A percentile compares a stretch with the other conserved stretches of the same genome.
Evolutionary conservation across 2,113 vertebrate genomes (phyloP).

Genomic region (Chaetodon trifascialis): DNA sequence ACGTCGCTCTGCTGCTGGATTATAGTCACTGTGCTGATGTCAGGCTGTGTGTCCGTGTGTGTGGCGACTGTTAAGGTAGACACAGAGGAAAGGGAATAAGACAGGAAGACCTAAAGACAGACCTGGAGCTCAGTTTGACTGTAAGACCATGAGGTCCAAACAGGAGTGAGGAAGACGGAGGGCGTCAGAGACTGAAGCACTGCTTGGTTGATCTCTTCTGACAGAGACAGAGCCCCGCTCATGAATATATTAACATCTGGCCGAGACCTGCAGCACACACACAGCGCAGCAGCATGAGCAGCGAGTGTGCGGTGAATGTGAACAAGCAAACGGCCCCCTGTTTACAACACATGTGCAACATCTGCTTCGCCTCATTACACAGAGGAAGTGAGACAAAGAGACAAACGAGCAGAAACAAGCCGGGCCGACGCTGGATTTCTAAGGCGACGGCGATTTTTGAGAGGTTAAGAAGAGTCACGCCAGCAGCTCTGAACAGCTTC

Average conservation of each 20-base stretch:
- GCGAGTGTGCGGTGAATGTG: background rate
- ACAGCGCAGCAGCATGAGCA: constrained; percentile 8
- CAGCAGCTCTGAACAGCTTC: too few relatives aligned
- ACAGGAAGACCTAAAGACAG: constrained; percentile 9
- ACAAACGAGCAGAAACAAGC: too few relatives aligned
- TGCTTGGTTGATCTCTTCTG: constrained; percentile 41
- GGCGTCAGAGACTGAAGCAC: background rate
- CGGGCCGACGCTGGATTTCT: too few relatives aligned
- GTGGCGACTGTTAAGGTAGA: constrained; percentile 9
- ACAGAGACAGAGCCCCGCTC: constrained; percentile 45
- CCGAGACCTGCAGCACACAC: constrained; percentile 5
- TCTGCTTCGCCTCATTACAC: background rate
- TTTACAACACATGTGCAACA: background rate
- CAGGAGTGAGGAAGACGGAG: background rate
- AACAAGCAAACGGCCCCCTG: background rate
- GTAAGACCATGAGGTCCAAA: background rate
- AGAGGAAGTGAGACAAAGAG: background rate
- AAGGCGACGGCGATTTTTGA: too few relatives aligned
- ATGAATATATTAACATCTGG: constrained; percentile 76
- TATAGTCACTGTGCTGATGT: constrained; percentile 19
- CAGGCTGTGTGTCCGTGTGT: background rate
- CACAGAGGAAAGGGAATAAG: background rate
- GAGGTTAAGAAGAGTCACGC: too few relatives aligned
- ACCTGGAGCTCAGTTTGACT: background rate
- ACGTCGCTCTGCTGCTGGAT: constrained; percentile 42